Base-by-base conservation (phyloP, 1,140 invertebrate species). In the Panagrolaimus sp. region DNA sequence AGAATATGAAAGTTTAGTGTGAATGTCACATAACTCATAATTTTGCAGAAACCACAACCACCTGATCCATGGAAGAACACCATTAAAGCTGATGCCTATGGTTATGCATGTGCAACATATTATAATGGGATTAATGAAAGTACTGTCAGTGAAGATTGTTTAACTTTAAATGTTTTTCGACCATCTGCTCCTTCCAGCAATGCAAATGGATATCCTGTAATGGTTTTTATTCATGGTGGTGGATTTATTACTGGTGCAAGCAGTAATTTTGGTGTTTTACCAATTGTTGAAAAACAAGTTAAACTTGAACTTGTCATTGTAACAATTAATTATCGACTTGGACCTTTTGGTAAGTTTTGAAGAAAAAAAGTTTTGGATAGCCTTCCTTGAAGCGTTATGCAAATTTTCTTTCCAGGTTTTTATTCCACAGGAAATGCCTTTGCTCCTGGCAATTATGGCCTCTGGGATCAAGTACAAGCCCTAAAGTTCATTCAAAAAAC, bases 151-250 rank as follows among this genome's bases (percentile, higher is more conserved):
- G 94, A 97, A 86, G 93, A 97, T 86, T 97, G 94, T 83, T 88
- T 96, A 43, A 94, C 93, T 83, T 86, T 96, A 72, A 96, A 96
- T 84, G 91, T 97, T 82, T 96, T 94, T 85, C 89, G 92, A 8
- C 93, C 93, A 20, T 57, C 51, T 3, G 51, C 51, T 9, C 43
- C 62, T 14, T 44, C 64, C 4, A 48, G 14, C 43, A 23, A 31
- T 5, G 45, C 13, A 11, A 57, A 57, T 2, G 68, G 68, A 9
- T 70, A 77, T 23, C 77, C 79, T 3, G 79, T 81, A 3, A 74
- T 81, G 63, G 73, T 81, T 14, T 81, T 63, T 44, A 69, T 81
- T 31, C 78, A 78, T 65, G 78, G 78, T 14, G 71, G 67, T 23
- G 67, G 67, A 53, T 69, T 69, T 23, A 16, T 38, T 13, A 42